Base-by-base conservation (phyloP, 2,888 invertebrate species). In the Deilephila porcellus region DNA sequence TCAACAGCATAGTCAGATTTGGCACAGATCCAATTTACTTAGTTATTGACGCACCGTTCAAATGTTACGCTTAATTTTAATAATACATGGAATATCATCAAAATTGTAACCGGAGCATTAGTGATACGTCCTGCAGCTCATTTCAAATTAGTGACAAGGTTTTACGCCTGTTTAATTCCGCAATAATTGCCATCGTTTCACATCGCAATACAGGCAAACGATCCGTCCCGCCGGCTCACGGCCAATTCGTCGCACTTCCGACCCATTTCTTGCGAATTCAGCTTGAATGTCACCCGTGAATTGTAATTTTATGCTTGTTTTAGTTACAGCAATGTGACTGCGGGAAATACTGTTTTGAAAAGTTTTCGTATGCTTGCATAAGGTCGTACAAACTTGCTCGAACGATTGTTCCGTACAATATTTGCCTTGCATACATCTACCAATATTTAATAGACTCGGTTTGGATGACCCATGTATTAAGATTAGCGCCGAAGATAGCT, bases 211-310 rank as follows among this genome's bases (percentile, higher is more conserved):
- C 53, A 74, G 60, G 77, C 76, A 72, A 73, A 73, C 75, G 74
- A 74, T 71, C 72, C 73, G 78, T 76, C 78, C 77, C 74, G 73
- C 73, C 62, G 70, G 70, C 75, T 74, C 75, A 76, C 70, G 73
- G 74, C 67, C 76, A 78, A 80, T 81, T 83, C 78, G 76, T 62
- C 73, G 71, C 74, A 75, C 77, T 76, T 79, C 73, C 73, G 75
- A 75, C 74, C 77, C 62, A 76, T 76, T 79, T 81, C 62, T 71
- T 76, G 64, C 53, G 64, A 67, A 67, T 67, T 52, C 52, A 25
- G 67, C 25, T 45, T n/a, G n/a, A 56, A 56, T 67, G 67, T 52
- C 45, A 67, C 17, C 3, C 67, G 45, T 20, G 45, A 67, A 67
- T 67, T 67, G 67, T 67, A 52, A 67, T 67, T 67, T 45, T 52